A percentile compares a stretch with the other conserved stretches of the same genome.
phyloP scores from a whole-genome alignment of 2,888 invertebrate species.

The Hydropsyche betteni region DNA sequence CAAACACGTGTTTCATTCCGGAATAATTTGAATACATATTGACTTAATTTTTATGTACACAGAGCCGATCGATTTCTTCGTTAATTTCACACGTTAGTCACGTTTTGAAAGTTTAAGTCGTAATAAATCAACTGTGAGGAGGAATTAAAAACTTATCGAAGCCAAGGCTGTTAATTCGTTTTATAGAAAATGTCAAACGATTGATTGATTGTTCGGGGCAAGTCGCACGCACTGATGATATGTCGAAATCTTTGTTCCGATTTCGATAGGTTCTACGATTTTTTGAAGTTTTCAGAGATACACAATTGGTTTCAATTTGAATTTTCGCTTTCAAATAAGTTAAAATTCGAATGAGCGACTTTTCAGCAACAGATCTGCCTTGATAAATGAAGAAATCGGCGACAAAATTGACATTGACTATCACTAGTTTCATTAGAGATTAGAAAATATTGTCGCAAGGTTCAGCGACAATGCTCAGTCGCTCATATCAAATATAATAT shows the following conservation, averaged over 20 bases:
- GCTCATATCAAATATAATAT: too few relatives aligned
- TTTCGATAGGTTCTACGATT: neutral
- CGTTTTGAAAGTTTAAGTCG: slow-evolving; percentile 21
- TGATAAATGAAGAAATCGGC: too few relatives aligned
- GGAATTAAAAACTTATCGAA: slow-evolving; percentile 19
- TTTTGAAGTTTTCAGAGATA: neutral
- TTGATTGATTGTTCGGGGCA: slow-evolving; percentile 9
- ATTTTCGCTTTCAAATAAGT: too few relatives aligned
- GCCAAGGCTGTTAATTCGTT: slow-evolving; percentile 24
- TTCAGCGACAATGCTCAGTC: too few relatives aligned
- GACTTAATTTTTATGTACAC: neutral
- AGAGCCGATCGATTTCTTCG: too few relatives aligned
- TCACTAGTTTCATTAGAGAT: too few relatives aligned
- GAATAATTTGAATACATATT: neutral
- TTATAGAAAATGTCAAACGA: slow-evolving; percentile 2
- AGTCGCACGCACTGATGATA: neutral
- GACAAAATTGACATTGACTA: too few relatives aligned
- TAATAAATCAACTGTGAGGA: slow-evolving; percentile 19
- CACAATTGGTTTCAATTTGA: neutral
- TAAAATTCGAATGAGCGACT: too few relatives aligned
- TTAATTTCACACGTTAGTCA: neutral
- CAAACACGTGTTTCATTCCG: slow-evolving; percentile 1
- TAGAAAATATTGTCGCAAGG: too few relatives aligned
- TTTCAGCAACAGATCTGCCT: too few relatives aligned
- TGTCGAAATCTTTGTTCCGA: neutral